Evolutionary conservation across 2,888 invertebrate genomes (phyloP).

Genomic region (Heliconius aoede): DNA sequence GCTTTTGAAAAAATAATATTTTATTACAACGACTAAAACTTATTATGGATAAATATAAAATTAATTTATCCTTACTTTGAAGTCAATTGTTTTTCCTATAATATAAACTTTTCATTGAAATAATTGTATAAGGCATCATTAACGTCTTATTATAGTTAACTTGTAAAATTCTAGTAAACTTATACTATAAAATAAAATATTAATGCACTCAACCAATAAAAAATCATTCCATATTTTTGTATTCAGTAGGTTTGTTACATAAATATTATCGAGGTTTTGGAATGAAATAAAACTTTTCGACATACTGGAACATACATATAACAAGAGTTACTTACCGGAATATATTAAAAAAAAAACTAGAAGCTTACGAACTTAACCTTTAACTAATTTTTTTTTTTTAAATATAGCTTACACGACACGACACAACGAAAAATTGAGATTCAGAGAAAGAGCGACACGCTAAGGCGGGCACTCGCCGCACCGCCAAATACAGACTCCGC

Average conservation of each 20-base stretch:
- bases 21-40: too few relatives aligned
- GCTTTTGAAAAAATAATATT: too few relatives aligned
- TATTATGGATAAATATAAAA: too few relatives aligned
- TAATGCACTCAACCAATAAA: neutral
- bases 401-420: neutral
- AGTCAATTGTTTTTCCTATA: too few relatives aligned
- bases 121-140: too few relatives aligned
- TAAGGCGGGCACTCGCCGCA: conserved; percentile 34
- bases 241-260: neutral
- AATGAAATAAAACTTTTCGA: too few relatives aligned
- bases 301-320: too few relatives aligned
- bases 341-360: neutral
- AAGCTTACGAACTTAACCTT: neutral
- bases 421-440: neutral
- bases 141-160: too few relatives aligned
- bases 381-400: too few relatives aligned
- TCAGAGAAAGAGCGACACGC: conserved; percentile 1
- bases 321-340: neutral
- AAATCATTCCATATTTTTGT: neutral
- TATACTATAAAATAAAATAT: neutral
- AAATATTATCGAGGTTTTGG: neutral
- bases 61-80: too few relatives aligned
- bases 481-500: conserved; percentile 28
- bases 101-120: too few relatives aligned
- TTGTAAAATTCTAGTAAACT: neutral